phyloP scores from a whole-genome alignment of 1,140 invertebrate genomes.

The Saxidomus purpurata region DNA sequence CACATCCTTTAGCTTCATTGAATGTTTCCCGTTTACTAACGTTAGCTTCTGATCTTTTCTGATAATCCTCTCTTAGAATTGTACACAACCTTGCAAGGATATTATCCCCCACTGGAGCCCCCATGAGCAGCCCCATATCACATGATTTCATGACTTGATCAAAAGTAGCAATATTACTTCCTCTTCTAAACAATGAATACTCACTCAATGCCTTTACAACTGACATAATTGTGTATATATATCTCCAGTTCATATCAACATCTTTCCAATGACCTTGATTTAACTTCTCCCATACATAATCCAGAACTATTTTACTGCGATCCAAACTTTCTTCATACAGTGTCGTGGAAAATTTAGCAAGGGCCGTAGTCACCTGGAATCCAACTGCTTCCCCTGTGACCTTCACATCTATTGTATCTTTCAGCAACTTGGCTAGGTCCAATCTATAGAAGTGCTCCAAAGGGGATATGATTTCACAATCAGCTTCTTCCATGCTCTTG shows the following conservation, averaged over 20 bases:
- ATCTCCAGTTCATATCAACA: slow-evolving; percentile 88
- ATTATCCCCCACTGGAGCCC: slow-evolving; percentile 89
- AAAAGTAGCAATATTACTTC: slow-evolving; percentile 53
- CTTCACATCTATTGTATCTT: neutral
- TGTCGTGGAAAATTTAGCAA: neutral
- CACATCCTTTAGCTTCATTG: neutral
- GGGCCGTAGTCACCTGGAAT: neutral
- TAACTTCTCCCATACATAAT: slow-evolving; percentile 92
- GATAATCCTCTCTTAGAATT: slow-evolving; percentile 50
- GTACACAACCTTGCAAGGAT: slow-evolving; percentile 84
- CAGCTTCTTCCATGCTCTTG: neutral
- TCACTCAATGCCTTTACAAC: slow-evolving; percentile 86
- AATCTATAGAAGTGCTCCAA: neutral
- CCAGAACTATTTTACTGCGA: slow-evolving; percentile 87
- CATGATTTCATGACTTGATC: slow-evolving; percentile 90
- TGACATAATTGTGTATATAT: slow-evolving; percentile 87
- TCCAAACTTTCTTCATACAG: slow-evolving; percentile 60
- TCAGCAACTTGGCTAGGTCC: neutral
- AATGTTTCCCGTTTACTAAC: neutral
- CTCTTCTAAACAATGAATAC: slow-evolving; percentile 64
- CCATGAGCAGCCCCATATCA: slow-evolving; percentile 94
- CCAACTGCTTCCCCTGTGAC: neutral
- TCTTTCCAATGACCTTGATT: slow-evolving; percentile 95
- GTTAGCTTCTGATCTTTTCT: neutral
- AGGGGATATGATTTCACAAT: neutral